These are phyloP conservation scores for Hydriomena furcata DNA, from an alignment of 2,888 invertebrate species.

Conservation along the genomic window DNA sequence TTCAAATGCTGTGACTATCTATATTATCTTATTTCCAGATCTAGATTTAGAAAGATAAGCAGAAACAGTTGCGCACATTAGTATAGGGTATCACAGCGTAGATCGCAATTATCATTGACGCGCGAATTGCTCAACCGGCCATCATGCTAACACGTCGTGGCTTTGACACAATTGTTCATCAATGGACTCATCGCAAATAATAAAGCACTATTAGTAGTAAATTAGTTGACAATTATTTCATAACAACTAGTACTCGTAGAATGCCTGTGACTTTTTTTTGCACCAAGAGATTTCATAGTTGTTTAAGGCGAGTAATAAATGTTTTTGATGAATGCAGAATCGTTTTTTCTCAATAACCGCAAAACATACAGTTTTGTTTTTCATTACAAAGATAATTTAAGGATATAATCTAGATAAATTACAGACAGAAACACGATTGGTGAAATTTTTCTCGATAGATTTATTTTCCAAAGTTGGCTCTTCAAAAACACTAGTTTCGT, in stretches of 20 bases:
- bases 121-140: conserved; percentile 64
- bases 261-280: not conserved
- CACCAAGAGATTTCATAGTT: no score
- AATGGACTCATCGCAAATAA: conserved; percentile 53
- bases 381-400: no score
- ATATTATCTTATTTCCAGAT: conserved; percentile 23
- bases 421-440: no score
- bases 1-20: not conserved
- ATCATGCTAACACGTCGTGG: conserved; percentile 72
- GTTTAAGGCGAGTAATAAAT: no score
- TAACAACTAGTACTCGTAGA: not conserved
- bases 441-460: no score
- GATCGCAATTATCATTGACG: conserved; percentile 55
- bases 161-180: conserved; percentile 78
- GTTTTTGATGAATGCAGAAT: no score
- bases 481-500: no score
- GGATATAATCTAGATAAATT: no score
- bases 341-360: no score
- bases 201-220: conserved; percentile 37
- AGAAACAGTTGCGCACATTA: conserved; percentile 34
- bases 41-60: conserved; percentile 27
- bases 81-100: conserved; percentile 32
- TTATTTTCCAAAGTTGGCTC: no score
- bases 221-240: conserved; percentile 4
- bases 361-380: no score